phyloP scores from a whole-genome alignment of 2,888 invertebrate species.

The Ophraella communa region DNA sequence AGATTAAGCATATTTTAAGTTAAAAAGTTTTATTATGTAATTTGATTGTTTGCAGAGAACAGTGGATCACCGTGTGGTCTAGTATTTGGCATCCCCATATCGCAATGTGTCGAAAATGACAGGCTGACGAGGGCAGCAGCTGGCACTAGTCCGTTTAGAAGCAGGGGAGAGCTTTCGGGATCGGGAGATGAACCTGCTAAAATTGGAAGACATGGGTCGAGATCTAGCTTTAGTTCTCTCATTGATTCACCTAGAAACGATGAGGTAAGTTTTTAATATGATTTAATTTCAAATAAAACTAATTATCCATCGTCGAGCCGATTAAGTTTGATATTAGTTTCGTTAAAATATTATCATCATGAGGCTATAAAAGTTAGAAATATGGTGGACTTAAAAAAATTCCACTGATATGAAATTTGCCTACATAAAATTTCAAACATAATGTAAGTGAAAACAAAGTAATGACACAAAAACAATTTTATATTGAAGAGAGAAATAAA shows the following conservation, averaged over 20 bases:
- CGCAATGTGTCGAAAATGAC: conserved; percentile 86
- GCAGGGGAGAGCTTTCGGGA: conserved; percentile 47
- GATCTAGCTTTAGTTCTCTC: conserved; percentile 77
- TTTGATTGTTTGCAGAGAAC: conserved; percentile 44
- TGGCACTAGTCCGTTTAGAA: conserved; percentile 47
- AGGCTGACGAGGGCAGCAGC: conserved; percentile 61
- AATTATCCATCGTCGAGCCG: too few relatives aligned
- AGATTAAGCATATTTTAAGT: not conserved
- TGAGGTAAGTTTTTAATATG: conserved; percentile 62
- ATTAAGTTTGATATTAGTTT: too few relatives aligned
- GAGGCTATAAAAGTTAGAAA: too few relatives aligned
- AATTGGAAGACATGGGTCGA: conserved; percentile 62
- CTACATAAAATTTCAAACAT: too few relatives aligned
- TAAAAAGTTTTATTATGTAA: not conserved
- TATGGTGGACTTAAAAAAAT: too few relatives aligned
- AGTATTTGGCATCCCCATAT: conserved; percentile 85
- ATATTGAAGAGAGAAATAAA: too few relatives aligned
- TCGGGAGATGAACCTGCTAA: conserved; percentile 55
- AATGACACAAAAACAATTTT: too few relatives aligned
- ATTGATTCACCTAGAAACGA: conserved; percentile 64
- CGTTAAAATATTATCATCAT: too few relatives aligned
- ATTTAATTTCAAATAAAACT: too few relatives aligned
- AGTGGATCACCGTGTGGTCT: conserved; percentile 62
- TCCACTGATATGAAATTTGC: too few relatives aligned
- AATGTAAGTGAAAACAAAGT: too few relatives aligned